Conservation (phyloP, 2,888 invertebrate species). For the Eledona agricola region DNA sequence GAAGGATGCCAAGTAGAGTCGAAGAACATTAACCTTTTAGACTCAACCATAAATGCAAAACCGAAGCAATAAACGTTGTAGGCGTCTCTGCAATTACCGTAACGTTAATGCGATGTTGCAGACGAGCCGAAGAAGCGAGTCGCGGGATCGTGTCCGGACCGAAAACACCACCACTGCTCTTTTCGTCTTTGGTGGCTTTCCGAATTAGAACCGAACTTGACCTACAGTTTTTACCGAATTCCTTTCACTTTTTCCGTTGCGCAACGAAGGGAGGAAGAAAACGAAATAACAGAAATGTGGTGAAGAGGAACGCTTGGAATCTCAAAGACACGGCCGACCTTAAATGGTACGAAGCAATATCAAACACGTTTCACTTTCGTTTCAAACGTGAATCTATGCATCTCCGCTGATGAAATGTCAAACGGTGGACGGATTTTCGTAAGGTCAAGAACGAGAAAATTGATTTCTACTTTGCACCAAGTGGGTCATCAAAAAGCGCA, state of each 20-base stretch:
- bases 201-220: constrained; percentile 21
- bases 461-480: too few species aligned
- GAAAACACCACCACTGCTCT: constrained; percentile 20
- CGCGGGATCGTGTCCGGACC: constrained; percentile 33
- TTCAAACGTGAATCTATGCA: constrained; percentile 23
- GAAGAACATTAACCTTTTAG: constrained; percentile 23
- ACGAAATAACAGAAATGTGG: background rate
- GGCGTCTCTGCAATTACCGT: constrained; percentile 29
- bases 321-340: constrained; percentile 15
- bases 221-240: constrained; percentile 16
- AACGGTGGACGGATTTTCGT: too few species aligned
- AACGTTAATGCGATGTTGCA: constrained; percentile 18
- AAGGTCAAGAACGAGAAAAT: too few species aligned
- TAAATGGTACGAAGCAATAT: constrained; percentile 13
- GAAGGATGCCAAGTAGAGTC: background rate
- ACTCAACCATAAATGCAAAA: constrained; percentile 26
- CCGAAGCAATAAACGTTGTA: constrained; percentile 31
- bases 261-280: too few species aligned
- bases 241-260: constrained; percentile 27
- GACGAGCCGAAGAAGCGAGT: constrained; percentile 20
- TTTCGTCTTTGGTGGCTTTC: constrained; percentile 12
- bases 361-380: constrained; percentile 31
- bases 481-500: constrained; percentile 43
- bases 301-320: constrained; percentile 4
- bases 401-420: too few species aligned